A percentile compares a stretch with the other conserved stretches of the same genome.
These are phyloP conservation scores for Alauda arvensis DNA, from an alignment of 2,797 vertebrate genomes.

Conservation along the genomic window DNA sequence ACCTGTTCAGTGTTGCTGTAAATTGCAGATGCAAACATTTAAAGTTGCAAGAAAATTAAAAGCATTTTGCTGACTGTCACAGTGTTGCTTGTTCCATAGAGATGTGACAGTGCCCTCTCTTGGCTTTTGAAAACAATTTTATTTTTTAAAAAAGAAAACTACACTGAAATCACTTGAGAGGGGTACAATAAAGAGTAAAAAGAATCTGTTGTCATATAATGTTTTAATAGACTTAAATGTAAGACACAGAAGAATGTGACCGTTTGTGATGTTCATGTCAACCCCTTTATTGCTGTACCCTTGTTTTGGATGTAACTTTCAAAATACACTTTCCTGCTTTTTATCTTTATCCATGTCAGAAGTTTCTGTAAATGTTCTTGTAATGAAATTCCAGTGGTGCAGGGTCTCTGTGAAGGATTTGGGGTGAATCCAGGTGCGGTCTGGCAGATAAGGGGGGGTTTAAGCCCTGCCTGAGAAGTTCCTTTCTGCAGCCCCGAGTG, in stretches of 20 bases:
- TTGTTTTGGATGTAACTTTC: neutral
- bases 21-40: neutral
- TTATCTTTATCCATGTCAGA: neutral
- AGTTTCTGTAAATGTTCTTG: neutral
- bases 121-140: neutral
- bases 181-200: neutral
- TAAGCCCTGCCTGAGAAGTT: neutral
- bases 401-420: neutral
- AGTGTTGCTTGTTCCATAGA: accelerated
- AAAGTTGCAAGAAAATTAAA: neutral
- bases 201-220: neutral
- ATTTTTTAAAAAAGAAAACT: neutral
- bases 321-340: neutral
- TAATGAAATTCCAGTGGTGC: neutral
- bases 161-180: neutral
- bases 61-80: neutral
- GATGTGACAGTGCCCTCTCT: constrained; percentile 34
- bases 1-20: neutral
- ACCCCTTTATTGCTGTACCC: neutral
- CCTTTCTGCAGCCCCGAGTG: neutral
- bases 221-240: neutral
- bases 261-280: neutral
- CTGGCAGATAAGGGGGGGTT: neutral
- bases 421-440: neutral
- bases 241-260: neutral